Conservation (phyloP, 2,888 invertebrate species). For the Tribolium freemani region DNA sequence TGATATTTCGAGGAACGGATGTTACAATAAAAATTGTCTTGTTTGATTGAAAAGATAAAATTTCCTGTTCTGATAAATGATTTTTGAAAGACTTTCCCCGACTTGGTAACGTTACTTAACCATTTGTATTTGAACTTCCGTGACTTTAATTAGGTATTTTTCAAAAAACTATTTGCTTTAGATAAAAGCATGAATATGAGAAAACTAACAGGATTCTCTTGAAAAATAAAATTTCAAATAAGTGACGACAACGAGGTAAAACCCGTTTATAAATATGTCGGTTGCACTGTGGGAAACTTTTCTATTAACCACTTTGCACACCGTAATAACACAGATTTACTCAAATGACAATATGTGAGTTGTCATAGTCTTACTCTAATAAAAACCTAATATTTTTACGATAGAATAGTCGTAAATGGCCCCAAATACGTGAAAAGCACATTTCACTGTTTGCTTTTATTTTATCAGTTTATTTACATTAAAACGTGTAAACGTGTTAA, state of each 20-base stretch:
- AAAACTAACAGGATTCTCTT: background rate
- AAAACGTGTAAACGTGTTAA: slow-evolving; percentile 18
- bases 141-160: background rate
- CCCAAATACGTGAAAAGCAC: slow-evolving; percentile 1
- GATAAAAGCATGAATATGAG: background rate
- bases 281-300: slow-evolving; percentile 2
- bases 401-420: background rate
- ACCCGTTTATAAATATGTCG: background rate
- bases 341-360: background rate
- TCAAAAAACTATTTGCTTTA: background rate
- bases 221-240: background rate
- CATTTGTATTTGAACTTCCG: too few relatives aligned
- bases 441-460: background rate
- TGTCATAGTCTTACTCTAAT: background rate
- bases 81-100: too few relatives aligned
- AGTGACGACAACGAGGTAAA: background rate
- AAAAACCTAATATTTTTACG: background rate
- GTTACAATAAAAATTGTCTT: background rate
- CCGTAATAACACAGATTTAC: background rate
- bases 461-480: slow-evolving; percentile 7
- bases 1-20: background rate
- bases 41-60: background rate
- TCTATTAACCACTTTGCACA: background rate
- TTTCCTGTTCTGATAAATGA: background rate
- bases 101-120: too few relatives aligned